Base-by-base conservation (phyloP, 2,888 invertebrate genomes). In the Elmis aenea region DNA sequence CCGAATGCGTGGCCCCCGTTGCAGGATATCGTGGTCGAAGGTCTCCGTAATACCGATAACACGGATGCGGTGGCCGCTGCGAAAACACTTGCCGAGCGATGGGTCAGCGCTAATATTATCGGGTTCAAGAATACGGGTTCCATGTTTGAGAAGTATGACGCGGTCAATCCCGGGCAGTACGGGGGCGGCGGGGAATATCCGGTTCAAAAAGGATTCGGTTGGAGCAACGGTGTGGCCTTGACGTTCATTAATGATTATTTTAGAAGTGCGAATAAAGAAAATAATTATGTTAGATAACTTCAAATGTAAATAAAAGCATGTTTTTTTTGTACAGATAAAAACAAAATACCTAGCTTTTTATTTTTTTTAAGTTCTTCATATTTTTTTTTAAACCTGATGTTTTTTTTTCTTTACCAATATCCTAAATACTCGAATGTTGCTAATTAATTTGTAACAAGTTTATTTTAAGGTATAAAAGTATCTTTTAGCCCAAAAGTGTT, bases 1-100 rank as follows among this genome's bases (percentile, higher is more conserved):
- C 85, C 89, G 0, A 90, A 90, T 58, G 86, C 85, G 0, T 91
- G 90, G 90, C 82, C 90, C 0, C 90, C 90, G 2, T 73, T 85
- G 24, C 83, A 88, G 44, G 82, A 83, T 54, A 75, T 88, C 31
- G 67, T 84, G 1, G 77, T 88, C 2, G 75, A 81, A 58, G 81
- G 81, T 2, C 64, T 88, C 40, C 73, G 77, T 33, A 72, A 75
- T 16, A 73, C 81, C 5, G 71, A 71, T 0, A 73, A 73, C 6
- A 47, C 57, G 1, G 73, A 76, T 51, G 79, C 81, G 0, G 61
- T 70, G 30, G 58, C 71, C 8, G 52, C 79, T 34, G 86, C 86
- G 0, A 72, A 72, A 46, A 64, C 77, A 26, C 67, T 87, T 16
- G 83, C 85, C 1, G 70, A 77, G 41, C 73, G 72, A 24, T 89